Evolutionary conservation across 2,113 vertebrate genomes (phyloP), one percentile per base, ranked within the genome.

Genomic region (Anguilla japonica): DNA sequence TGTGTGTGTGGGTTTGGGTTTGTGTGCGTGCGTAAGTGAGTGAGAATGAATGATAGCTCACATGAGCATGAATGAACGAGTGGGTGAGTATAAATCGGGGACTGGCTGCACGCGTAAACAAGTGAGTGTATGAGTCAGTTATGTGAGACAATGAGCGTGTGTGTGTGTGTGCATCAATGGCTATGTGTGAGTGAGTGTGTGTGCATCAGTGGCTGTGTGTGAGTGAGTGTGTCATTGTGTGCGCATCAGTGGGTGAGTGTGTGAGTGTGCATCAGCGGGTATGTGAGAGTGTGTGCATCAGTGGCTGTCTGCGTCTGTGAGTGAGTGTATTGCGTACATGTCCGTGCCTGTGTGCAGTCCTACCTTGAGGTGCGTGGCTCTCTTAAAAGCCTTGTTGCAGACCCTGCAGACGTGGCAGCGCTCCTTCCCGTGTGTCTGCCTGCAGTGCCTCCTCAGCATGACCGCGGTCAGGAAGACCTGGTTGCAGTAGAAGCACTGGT

Each of bases 361-460:
- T 94, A 99, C 98, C 97, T 99, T 99, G 88, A 99, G 97, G 92
- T 99, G 98, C 0, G 98, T 98, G 63, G 98, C 98, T 0, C 98
- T 90, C 90, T 99, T 99, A 91, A 99, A 99, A 85, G 98, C 98
- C 94, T 99, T 99, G 92, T 94, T 96, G 92, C 98, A 99, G 87
- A 97, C 84, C 0, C 91, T 91, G 88, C 98, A 99, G 79, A 98
- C 95, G 0, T 99, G 97, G 89, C 98, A 97, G 89, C 98, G 95
- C 91, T 99, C 98, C 71, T 98, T 97, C 85, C 97, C 97, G 7
- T 96, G 96, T 41, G 89, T 91, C 86, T 92, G 94, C 79, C 92
- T 90, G 87, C 94, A 96, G 89, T 99, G 98, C 34, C 97, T 97
- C 16, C 96, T 93, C 90, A 99, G 93, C 41, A 95, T 92, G 0